phyloP scores from a whole-genome alignment of 2,888 invertebrate genomes.

The Drosophila monieri region DNA sequence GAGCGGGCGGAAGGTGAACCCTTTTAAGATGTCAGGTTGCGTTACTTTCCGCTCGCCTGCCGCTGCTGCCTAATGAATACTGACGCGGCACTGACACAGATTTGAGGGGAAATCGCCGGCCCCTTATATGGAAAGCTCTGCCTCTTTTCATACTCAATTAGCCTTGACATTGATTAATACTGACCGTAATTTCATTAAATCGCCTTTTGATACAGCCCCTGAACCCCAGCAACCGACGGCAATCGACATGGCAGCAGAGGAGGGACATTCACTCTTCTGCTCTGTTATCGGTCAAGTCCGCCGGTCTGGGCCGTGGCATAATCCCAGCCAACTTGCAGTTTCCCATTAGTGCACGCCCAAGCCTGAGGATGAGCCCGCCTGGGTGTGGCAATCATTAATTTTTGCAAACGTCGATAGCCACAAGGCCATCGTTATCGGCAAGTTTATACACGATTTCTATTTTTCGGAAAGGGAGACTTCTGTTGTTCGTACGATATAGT shows the following conservation, averaged over 20 bases:
- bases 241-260: too few species aligned
- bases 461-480: background rate
- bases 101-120: slow-evolving; percentile 33
- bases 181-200: slow-evolving; percentile 77
- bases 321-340: slow-evolving; percentile 7
- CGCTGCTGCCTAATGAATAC: slow-evolving; percentile 60
- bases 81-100: slow-evolving; percentile 52
- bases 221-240: background rate
- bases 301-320: slow-evolving; percentile 35
- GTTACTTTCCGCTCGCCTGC: slow-evolving; percentile 54
- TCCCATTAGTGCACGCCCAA: slow-evolving; percentile 16
- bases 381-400: slow-evolving; percentile 48
- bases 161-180: slow-evolving; percentile 77
- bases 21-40: slow-evolving; percentile 76
- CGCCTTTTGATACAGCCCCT: slow-evolving; percentile 68
- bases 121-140: slow-evolving; percentile 9
- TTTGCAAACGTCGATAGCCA: slow-evolving; percentile 10
- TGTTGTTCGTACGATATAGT: too few species aligned
- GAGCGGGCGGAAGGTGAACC: slow-evolving; percentile 49
- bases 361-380: slow-evolving; percentile 18
- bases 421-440: background rate
- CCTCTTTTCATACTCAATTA: slow-evolving; percentile 76
- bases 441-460: background rate
- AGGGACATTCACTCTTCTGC: background rate
- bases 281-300: slow-evolving; percentile 24